These are phyloP conservation scores for Motacilla tschutschensis DNA, from an alignment of 2,113 vertebrate genomes.

Conservation along the genomic window DNA sequence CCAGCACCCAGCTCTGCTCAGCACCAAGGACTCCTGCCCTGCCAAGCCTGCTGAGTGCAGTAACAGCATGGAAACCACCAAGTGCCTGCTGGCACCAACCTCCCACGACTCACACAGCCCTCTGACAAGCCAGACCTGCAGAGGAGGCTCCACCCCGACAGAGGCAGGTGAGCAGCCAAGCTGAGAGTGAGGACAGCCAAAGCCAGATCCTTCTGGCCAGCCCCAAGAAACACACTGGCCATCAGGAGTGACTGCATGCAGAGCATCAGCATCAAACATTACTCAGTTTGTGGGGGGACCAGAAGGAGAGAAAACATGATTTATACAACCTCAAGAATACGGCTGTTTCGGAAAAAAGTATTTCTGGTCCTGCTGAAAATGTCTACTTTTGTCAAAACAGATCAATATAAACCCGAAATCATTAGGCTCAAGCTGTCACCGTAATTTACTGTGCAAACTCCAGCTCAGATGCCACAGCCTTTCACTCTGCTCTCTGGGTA, in stretches of 20 bases:
- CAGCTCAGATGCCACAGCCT: neutral
- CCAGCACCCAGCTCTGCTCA: neutral
- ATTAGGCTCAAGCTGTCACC: neutral
- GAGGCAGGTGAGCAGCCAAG: neutral
- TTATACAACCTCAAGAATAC: neutral
- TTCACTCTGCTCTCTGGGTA: neutral
- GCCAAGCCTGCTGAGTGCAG: neutral
- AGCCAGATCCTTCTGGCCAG: neutral
- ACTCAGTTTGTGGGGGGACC: neutral
- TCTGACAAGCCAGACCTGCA: neutral
- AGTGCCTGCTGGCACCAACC: neutral
- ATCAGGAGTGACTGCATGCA: neutral
- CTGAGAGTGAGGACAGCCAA: neutral
- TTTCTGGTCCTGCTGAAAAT: neutral
- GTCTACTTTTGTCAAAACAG: neutral
- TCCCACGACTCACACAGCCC: fast-evolving
- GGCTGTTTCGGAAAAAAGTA: neutral
- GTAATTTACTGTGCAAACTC: neutral
- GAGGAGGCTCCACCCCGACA: neutral
- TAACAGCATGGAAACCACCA: neutral
- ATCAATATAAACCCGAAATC: neutral
- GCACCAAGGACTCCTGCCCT: neutral
- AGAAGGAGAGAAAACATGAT: neutral
- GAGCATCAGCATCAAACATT: fast-evolving
- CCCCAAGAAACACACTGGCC: no score